Base-by-base conservation (phyloP, 2,888 invertebrate species). In the Hirudinaria manillensis region DNA sequence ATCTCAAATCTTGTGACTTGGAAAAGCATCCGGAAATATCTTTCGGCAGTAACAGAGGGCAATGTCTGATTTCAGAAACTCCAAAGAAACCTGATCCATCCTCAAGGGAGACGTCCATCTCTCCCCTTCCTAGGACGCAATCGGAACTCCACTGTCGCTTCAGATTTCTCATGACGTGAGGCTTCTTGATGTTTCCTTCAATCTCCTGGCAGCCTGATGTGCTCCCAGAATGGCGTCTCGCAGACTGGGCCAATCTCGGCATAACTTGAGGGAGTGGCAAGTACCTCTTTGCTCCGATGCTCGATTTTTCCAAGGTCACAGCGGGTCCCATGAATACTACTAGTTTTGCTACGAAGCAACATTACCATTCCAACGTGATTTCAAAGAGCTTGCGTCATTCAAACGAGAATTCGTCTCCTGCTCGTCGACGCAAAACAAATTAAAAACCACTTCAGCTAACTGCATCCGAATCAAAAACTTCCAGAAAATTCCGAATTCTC, bases 251-350 rank as follows among this genome's bases (percentile, higher is more conserved):
- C 61, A 61, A 27, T 24, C 61, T 61, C 24, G 24, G 29, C 24
- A 27, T 27, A 10, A 10, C 29, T 24, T 61, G 24, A 13, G 61
- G 61, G 61, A 27, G 24, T 29, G 61, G 61, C 24, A 61, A 61
- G 61, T 29, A 61, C 61, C 61, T 61, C 61, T 61, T 61, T 29
- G 24, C 61, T 16, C 61, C 61, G 61, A 24, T 61, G 61, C 61
- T 61, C 61, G 68, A 34, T 32, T 68, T 68, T 36, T 68, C 68
- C 36, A 68, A 68, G n/a, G 68, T 68, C 68, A 68, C 68, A 34
- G 68, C 68, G n/a, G 68, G 68, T 68, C 68, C 68, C 68, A 68
- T 68, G 32, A 68, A 68, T n/a, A 68, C 61, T 27, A 29, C 61
- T 27, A 29, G 24, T 61, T 61, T 19, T 29, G 24, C 29, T 61